Conservation (phyloP, 2,888 invertebrate species). For the Drosophila antonietae region DNA sequence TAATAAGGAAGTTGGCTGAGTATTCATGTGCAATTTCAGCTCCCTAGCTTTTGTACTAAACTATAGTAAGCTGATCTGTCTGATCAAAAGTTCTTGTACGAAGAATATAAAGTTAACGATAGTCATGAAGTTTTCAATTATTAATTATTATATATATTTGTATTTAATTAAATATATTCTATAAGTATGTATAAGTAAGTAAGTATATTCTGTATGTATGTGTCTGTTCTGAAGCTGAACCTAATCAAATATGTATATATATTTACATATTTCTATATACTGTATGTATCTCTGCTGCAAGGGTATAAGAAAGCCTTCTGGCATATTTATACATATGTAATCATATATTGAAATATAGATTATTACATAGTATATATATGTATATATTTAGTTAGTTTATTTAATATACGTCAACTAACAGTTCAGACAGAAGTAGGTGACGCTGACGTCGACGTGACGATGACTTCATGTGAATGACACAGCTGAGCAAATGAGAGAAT, state of each 20-base stretch:
- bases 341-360: slow-evolving; percentile 5
- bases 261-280: background rate
- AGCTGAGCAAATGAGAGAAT: slow-evolving; percentile 9
- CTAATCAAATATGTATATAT: background rate
- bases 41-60: too few relatives aligned
- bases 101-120: too few relatives aligned
- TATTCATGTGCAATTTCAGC: too few relatives aligned
- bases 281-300: background rate
- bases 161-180: too few relatives aligned
- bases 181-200: background rate
- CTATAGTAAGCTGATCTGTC: too few relatives aligned
- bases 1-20: too few relatives aligned
- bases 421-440: slow-evolving; percentile 29
- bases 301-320: background rate
- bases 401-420: slow-evolving; percentile 21
- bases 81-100: too few relatives aligned
- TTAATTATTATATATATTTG: too few relatives aligned
- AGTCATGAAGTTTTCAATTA: too few relatives aligned
- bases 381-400: background rate
- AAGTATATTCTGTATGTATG: too few relatives aligned
- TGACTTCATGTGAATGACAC: slow-evolving; percentile 57
- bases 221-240: background rate
- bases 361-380: background rate
- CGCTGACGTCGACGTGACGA: slow-evolving; percentile 27
- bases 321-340: background rate